Evolutionary conservation across 2,113 vertebrate genomes (phyloP).

Genomic region (Pachycephala philippinensis): DNA sequence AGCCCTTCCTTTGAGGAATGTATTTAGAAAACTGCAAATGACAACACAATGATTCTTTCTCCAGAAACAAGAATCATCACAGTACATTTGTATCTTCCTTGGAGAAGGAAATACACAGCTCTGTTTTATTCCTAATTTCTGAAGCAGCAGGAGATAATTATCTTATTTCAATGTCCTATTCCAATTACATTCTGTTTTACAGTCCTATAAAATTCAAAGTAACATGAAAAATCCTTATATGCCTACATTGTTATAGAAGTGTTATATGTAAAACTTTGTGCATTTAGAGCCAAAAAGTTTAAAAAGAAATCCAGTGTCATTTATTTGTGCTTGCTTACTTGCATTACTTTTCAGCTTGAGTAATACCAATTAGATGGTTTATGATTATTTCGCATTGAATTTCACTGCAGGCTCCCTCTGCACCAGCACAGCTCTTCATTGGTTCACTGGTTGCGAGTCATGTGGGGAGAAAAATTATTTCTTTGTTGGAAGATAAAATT

Average conservation of each 20-base stretch:
- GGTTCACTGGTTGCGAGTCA: background rate
- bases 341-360: slow-evolving; percentile 9
- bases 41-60: background rate
- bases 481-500: background rate
- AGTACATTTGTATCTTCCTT: background rate
- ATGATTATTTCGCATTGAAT: slow-evolving; percentile 6
- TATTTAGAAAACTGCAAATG: background rate
- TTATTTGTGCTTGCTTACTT: background rate
- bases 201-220: background rate
- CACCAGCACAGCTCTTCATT: background rate
- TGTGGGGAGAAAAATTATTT: background rate
- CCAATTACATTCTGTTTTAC: background rate
- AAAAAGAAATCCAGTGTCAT: background rate
- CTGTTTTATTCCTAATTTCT: background rate
- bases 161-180: background rate
- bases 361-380: slow-evolving; percentile 15
- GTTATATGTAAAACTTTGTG: background rate
- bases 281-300: background rate
- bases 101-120: background rate
- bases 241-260: background rate
- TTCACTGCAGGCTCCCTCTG: slow-evolving; percentile 4
- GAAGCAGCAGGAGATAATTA: background rate
- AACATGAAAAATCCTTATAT: background rate
- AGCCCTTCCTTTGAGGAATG: background rate
- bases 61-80: background rate